Evolutionary conservation across 2,113 vertebrate species (phyloP).

Genomic region (Oncorhynchus gorbuscha): DNA sequence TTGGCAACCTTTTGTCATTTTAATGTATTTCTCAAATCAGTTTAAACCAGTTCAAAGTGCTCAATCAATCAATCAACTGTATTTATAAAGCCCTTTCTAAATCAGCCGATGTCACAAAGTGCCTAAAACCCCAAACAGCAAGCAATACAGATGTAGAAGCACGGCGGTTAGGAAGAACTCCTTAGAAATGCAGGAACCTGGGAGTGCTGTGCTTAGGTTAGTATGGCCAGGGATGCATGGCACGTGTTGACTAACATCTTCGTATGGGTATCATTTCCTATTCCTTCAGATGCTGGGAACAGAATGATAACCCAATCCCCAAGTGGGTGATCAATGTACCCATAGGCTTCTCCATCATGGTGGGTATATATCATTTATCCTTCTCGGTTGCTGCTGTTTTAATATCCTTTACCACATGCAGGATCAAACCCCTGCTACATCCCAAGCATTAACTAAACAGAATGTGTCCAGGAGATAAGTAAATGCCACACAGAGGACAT

Average conservation of each 20-base stretch:
- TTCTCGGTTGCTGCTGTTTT: not conserved
- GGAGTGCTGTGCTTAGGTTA: not conserved
- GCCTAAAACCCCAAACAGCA: too few relatives aligned
- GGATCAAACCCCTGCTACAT: not conserved
- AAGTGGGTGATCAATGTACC: constrained; percentile 93
- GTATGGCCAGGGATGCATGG: not conserved
- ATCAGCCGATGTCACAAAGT: too few relatives aligned
- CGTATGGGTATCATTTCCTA: not conserved
- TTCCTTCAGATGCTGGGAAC: constrained; percentile 87
- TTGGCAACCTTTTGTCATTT: constrained; percentile 10
- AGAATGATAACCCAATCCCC: constrained; percentile 83
- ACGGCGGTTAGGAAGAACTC: too few relatives aligned
- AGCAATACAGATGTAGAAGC: too few relatives aligned
- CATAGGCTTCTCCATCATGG: constrained; percentile 87
- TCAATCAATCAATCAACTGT: too few relatives aligned
- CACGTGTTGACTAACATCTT: not conserved
- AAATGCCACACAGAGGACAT: not conserved
- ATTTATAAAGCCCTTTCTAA: too few relatives aligned
- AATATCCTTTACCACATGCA: not conserved
- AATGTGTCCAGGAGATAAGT: not conserved
- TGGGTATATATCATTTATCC: constrained; percentile 45
- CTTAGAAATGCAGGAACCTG: too few relatives aligned
- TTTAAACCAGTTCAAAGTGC: not conserved
- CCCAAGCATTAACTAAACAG: not conserved
- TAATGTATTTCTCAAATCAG: not conserved